These are phyloP conservation scores for Graptemys geographica DNA, from an alignment of 2,797 vertebrate genomes.

Conservation along the genomic window DNA sequence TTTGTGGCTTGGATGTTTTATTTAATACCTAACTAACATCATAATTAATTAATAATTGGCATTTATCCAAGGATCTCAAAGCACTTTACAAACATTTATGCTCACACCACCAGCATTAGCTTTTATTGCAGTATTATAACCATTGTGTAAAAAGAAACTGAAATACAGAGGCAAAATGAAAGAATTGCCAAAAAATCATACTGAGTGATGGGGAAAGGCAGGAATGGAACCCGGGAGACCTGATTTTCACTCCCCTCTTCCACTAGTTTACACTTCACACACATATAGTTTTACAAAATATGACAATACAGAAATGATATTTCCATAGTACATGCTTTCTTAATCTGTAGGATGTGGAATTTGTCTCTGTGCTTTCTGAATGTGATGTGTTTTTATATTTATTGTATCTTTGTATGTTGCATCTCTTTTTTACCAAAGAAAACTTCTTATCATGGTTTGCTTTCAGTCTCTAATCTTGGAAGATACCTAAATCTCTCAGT, in stretches of 20 bases:
- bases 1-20: not conserved
- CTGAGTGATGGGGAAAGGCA: not conserved
- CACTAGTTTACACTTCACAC: not conserved
- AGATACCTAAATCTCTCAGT: not conserved
- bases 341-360: not conserved
- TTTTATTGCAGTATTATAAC: not conserved
- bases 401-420: not conserved
- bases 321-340: not conserved
- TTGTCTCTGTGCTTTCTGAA: not conserved
- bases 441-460: not conserved
- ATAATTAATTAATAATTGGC: not conserved
- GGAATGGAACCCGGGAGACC: not conserved
- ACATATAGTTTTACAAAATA: fast-evolving
- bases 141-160: not conserved
- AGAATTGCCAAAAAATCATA: not conserved
- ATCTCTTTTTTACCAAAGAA: not conserved
- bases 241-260: not conserved
- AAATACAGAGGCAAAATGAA: not conserved
- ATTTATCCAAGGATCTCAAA: slow-evolving; percentile 4
- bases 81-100: not conserved
- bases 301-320: not conserved
- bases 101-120: not conserved
- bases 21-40: not conserved
- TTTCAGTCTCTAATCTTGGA: not conserved
- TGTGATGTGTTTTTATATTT: not conserved